A percentile compares a stretch with the other conserved stretches of the same genome.
These are phyloP conservation scores for Charadrius vociferus DNA, from an alignment of 2,113 vertebrate genomes.

Conservation along the genomic window DNA sequence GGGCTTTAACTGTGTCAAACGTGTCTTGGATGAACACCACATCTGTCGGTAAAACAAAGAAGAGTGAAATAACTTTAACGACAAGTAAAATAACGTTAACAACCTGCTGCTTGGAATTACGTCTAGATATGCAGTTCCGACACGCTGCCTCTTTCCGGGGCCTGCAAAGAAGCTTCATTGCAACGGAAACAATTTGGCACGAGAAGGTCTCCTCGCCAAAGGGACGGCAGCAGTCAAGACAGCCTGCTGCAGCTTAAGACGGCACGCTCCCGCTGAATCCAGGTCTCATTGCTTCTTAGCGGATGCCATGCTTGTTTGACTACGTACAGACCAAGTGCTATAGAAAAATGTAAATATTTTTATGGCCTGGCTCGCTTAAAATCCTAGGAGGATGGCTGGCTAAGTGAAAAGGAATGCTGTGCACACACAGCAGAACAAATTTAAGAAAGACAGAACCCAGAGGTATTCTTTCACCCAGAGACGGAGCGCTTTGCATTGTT, in stretches of 20 bases:
- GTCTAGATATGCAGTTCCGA: not conserved
- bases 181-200: not conserved
- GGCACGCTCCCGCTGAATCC: not conserved
- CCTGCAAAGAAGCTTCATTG: not conserved
- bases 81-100: not conserved
- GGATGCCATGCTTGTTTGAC: not conserved
- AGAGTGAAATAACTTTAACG: not conserved
- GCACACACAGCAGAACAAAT: not conserved
- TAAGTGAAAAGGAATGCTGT: slow-evolving; percentile 46
- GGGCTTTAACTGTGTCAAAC: not conserved
- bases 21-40: not conserved
- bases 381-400: not conserved
- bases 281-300: not conserved
- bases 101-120: not conserved
- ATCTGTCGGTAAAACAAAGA: not conserved
- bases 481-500: not conserved
- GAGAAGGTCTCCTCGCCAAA: not conserved
- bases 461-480: not conserved
- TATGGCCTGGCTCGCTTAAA: slow-evolving; percentile 8
- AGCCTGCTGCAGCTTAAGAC: not conserved
- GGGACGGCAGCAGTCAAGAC: not conserved
- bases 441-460: slow-evolving; percentile 33
- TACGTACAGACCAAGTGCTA: not conserved
- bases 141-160: not conserved
- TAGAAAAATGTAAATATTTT: slow-evolving; percentile 65